Evolutionary conservation across 2,113 vertebrate species (phyloP).

Genomic region (Caloenas nicobarica): DNA sequence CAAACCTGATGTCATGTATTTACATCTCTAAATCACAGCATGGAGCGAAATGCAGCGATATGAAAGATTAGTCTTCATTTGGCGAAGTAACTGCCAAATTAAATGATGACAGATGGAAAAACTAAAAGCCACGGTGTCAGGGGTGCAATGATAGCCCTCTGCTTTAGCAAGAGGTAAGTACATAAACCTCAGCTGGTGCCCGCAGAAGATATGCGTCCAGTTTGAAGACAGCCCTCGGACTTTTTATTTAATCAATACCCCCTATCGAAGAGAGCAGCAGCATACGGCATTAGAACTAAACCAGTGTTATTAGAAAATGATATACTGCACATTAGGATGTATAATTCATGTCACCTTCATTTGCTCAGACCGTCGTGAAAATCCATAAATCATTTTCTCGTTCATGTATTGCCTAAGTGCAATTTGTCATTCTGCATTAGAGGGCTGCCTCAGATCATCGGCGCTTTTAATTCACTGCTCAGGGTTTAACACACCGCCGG

Average conservation of each 20-base stretch:
- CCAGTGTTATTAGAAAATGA: constrained; percentile 79
- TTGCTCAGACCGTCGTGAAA: constrained; percentile 72
- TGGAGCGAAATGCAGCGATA: neutral
- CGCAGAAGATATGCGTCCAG: neutral
- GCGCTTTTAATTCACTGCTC: constrained; percentile 55
- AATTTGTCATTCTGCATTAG: constrained; percentile 76
- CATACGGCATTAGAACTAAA: constrained; percentile 29
- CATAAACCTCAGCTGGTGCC: neutral
- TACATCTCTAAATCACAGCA: constrained; percentile 30
- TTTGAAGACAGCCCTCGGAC: constrained; percentile 36
- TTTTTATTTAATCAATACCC: constrained; percentile 66
- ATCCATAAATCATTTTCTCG: constrained; percentile 82
- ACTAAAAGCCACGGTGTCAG: constrained; percentile 13
- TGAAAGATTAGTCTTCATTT: constrained; percentile 28
- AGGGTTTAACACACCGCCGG: too few relatives aligned
- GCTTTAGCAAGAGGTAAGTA: constrained; percentile 31
- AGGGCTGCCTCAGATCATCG: constrained; percentile 39
- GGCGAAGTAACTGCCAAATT: constrained; percentile 13
- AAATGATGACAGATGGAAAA: constrained; percentile 57
- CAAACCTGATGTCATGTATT: constrained; percentile 24
- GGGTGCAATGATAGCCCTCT: neutral
- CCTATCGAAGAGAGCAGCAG: constrained; percentile 54
- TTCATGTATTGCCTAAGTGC: constrained; percentile 74
- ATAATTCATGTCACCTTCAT: constrained; percentile 80
- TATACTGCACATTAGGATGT: constrained; percentile 73